These are phyloP conservation scores for Lysandra coridon DNA, from an alignment of 2,888 invertebrate genomes.

Conservation along the genomic window DNA sequence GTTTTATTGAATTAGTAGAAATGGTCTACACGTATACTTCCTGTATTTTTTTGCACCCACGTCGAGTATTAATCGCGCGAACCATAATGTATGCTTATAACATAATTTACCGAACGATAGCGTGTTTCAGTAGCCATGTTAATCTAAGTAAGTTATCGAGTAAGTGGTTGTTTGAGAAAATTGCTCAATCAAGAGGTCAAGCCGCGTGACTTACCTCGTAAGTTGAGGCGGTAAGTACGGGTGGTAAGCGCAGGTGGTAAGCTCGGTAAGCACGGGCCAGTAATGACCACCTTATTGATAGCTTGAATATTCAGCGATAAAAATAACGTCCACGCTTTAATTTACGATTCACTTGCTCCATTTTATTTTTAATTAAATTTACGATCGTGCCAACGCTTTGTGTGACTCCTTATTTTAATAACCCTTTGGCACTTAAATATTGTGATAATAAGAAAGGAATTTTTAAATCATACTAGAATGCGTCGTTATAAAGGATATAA, in stretches of 20 bases:
- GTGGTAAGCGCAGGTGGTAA: not conserved
- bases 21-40: not conserved
- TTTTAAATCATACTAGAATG: not conserved
- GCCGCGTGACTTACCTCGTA: conserved; percentile 50
- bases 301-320: conserved; percentile 44
- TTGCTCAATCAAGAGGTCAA: conserved; percentile 50
- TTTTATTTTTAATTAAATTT: conserved; percentile 23
- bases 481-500: not conserved
- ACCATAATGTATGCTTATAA: conserved; percentile 11
- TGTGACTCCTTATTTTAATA: conserved; percentile 13
- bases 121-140: conserved; percentile 47
- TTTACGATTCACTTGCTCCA: conserved; percentile 21
- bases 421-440: not conserved
- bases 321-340: conserved; percentile 31
- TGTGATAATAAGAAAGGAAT: conserved; percentile 10
- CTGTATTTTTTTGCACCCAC: not conserved
- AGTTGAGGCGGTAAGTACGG: conserved; percentile 35
- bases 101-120: conserved; percentile 37
- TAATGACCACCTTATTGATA: conserved; percentile 42
- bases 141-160: conserved; percentile 50
- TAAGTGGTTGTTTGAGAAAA: conserved; percentile 49
- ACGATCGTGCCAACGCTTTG: not conserved
- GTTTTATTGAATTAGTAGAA: too few species aligned
- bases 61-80: not conserved
- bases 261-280: not conserved